A percentile compares a stretch with the other conserved stretches of the same genome.
phyloP scores from a whole-genome alignment of 2,888 invertebrate species.

The Rhodophaea formosa region DNA sequence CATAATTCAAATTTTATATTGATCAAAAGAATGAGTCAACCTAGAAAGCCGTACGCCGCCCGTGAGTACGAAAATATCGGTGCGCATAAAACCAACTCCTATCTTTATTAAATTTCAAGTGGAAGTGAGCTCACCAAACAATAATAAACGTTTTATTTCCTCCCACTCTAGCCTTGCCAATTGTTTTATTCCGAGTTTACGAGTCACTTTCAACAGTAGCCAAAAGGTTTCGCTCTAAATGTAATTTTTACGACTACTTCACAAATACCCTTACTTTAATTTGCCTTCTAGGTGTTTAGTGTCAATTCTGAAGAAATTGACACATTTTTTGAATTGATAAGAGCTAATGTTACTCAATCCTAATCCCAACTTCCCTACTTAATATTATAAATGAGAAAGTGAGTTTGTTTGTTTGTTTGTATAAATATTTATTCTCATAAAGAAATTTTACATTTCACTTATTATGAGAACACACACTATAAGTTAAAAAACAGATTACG shows the following conservation, averaged over 20 bases:
- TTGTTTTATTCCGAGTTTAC: slow-evolving; percentile 18
- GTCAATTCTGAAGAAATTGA: too few relatives aligned
- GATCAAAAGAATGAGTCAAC: background rate
- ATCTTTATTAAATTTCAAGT: slow-evolving; percentile 13
- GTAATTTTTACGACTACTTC: slow-evolving; percentile 16
- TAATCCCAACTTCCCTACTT: too few relatives aligned
- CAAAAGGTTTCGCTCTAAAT: slow-evolving; percentile 11
- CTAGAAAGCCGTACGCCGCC: background rate
- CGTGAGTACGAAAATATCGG: background rate
- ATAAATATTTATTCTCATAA: too few relatives aligned
- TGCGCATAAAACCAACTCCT: slow-evolving; percentile 1
- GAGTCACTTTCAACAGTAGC: slow-evolving; percentile 16
- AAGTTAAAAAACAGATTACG: too few relatives aligned
- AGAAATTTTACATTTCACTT: too few relatives aligned
- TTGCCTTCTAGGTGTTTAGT: background rate
- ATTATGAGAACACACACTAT: too few relatives aligned
- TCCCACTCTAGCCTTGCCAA: slow-evolving; percentile 14
- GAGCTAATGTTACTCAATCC: too few relatives aligned
- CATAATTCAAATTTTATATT: too few relatives aligned
- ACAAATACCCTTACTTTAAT: background rate
- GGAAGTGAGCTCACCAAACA: slow-evolving; percentile 13
- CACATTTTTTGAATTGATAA: too few relatives aligned
- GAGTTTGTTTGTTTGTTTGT: too few relatives aligned
- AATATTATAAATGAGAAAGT: too few relatives aligned
- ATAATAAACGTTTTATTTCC: slow-evolving; percentile 19